Evolutionary conservation across 1,140 invertebrate species (phyloP), one percentile per base, ranked within the genome.

Genomic region (Agrilus planipennis): DNA sequence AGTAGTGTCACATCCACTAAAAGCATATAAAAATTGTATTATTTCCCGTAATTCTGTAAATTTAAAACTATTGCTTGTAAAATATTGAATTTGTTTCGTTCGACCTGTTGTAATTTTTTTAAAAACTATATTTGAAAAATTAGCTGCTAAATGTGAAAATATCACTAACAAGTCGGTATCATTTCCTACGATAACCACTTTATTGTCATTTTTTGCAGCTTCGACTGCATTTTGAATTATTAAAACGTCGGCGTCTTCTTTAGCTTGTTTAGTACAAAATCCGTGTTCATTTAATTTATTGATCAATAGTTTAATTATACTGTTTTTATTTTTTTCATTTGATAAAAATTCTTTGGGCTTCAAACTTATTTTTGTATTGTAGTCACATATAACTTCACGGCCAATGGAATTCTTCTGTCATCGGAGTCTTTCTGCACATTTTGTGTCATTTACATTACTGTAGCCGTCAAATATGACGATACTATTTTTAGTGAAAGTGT

Each of bases 391-490:
- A 9, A 35, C 14, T 7, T 35, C 16, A 6, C 6, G 6, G 4
- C 14, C 9, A 17, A 6, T 18, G 10, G 15, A 18, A 17, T 35
- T 35, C 34, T 6, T 4, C 14, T 7, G 19, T 35, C 16, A 18
- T 17, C 34, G 34, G 14, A 20, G 14, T 35, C 34, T 16, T 20
- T 35, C 34, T 20, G 16, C 16, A 17, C 4, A 15, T 14, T 35
- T 35, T 16, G 34, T 35, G 19, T 20, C 7, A 10, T 35, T 20
- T 17, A 18, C 34, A 6, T 4, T 14, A n/a, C n/a, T n/a, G 14
- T 32, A 32, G 6, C 30, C 30, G 14, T 32, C 10, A 14, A 35
- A 35, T 9, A 7, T 20, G 14, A 35, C 18, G 34, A 35, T 20
- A 5, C 9, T 18, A 35, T 35, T 35, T 4, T 4, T 7, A 7